Evolutionary conservation across 2,797 vertebrate species (phyloP), one percentile per base, ranked within the genome.

Genomic region (Phrynocephalus forsythii): DNA sequence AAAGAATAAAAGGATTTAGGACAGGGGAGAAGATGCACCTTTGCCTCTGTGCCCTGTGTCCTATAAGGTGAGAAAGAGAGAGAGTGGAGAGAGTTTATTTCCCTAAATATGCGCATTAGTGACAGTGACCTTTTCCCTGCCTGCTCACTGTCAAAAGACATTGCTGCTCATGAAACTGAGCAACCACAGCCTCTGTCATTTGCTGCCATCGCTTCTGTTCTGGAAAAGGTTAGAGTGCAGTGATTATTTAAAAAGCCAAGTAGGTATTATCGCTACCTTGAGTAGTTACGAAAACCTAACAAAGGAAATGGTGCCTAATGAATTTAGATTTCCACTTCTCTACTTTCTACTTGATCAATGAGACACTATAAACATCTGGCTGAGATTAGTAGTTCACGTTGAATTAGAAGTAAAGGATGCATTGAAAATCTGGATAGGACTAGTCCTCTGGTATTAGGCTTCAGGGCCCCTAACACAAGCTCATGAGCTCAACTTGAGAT

Each of bases 401-500:
- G 91, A 93, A 93, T 73, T 87, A 93, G 67, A 91, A 91, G 71
- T 60, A 68, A 89, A 92, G 92, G 75, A 48, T 86, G 52, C 38
- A 83, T 90, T 86, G 79, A 87, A 90, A 91, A 95, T 84, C 83
- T 90, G 84, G 84, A 92, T 73, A 83, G 33, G 73, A 80, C 81
- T n/a, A 91, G 66, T 91, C 88, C 85, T 91, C 81, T 73, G 88
- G 30, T 89, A 90, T 89, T 92, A 86, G 63, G 88, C 16, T 3
- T 94, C 81, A 94, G 94, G 56, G 79, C n/a, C 92, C 79, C 48
- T 75, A 78, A 92, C 80, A 91, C 87, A 72, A 90, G 85, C 84
- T 93, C 91, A 75, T 60, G 50, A 91, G 20, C 69, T 91, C 91
- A 91, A 82, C 92, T 95, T 95, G 90, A 96, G 94, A 94, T 97